A percentile compares a stretch with the other conserved stretches of the same genome.
phyloP scores from a whole-genome alignment of 2,888 invertebrate species.

The Pristionchus exspectatus region DNA sequence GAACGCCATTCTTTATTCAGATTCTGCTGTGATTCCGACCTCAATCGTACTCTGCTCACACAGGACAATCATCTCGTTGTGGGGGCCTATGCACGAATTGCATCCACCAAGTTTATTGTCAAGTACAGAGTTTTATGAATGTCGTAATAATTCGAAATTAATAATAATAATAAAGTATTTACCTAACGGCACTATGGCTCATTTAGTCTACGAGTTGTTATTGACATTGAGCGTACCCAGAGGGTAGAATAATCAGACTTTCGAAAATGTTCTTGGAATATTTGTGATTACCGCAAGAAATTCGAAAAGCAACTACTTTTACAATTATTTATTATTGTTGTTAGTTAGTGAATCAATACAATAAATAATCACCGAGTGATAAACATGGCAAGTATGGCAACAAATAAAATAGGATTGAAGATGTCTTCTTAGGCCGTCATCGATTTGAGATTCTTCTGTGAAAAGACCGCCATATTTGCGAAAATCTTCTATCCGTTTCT shows the following conservation, averaged over 20 bases:
- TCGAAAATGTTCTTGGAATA: too few species aligned
- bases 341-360: too few species aligned
- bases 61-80: constrained; percentile 52
- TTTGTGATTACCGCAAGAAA: too few species aligned
- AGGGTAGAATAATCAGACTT: too few species aligned
- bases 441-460: too few species aligned
- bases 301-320: too few species aligned
- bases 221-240: too few species aligned
- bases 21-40: constrained; percentile 55
- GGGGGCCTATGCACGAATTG: constrained; percentile 47
- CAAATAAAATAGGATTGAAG: background rate
- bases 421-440: too few species aligned
- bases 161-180: background rate
- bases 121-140: constrained; percentile 15
- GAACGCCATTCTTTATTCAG: background rate
- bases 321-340: background rate
- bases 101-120: constrained; percentile 28
- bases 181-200: too few species aligned
- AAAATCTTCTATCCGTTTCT: background rate
- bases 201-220: too few species aligned
- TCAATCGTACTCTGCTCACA: constrained; percentile 36
- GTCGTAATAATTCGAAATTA: background rate
- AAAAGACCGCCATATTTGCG: background rate
- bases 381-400: too few species aligned
- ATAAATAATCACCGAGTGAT: too few species aligned